phyloP scores from a whole-genome alignment of 2,888 invertebrate species.

The Watsonalla cultraria region DNA sequence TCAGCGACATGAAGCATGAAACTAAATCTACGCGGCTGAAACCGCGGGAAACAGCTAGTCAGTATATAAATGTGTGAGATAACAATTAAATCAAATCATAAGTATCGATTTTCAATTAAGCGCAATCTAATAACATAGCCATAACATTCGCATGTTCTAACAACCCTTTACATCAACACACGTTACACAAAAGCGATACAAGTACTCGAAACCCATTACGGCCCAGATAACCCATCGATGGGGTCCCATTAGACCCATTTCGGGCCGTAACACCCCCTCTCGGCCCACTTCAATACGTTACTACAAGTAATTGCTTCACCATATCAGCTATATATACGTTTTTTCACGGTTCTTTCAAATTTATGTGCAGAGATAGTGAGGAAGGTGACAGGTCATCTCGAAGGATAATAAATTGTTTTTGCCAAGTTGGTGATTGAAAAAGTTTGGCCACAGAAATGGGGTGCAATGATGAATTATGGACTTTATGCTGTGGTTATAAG shows the following conservation, averaged over 20 bases:
- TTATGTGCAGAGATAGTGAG: constrained; percentile 24
- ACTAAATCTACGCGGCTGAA: too few relatives aligned
- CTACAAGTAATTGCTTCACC: constrained; percentile 38
- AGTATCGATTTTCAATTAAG: too few relatives aligned
- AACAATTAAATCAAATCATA: too few relatives aligned
- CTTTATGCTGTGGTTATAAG: constrained; percentile 14
- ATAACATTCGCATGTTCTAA: too few relatives aligned
- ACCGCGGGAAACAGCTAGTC: too few relatives aligned
- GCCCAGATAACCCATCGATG: constrained; percentile 10
- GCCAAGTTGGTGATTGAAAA: constrained; percentile 39
- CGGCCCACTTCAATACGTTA: constrained; percentile 29
- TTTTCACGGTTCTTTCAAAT: constrained; percentile 21
- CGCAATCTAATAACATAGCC: too few relatives aligned
- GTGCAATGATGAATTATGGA: constrained; percentile 21
- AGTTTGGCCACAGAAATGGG: constrained; percentile 22
- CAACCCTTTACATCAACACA: neutral
- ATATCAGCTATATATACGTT: constrained; percentile 36
- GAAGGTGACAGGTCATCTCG: constrained; percentile 6
- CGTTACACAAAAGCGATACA: neutral
- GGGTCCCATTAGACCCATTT: constrained; percentile 22
- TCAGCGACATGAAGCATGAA: too few relatives aligned
- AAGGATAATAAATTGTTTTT: constrained; percentile 24
- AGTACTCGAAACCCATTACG: constrained; percentile 12
- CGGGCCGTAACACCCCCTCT: constrained; percentile 10
- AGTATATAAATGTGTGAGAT: too few relatives aligned